A percentile compares a stretch with the other conserved stretches of the same genome.
Conservation (phyloP, 2,113 vertebrate genomes). For the Athene cunicularia region DNA sequence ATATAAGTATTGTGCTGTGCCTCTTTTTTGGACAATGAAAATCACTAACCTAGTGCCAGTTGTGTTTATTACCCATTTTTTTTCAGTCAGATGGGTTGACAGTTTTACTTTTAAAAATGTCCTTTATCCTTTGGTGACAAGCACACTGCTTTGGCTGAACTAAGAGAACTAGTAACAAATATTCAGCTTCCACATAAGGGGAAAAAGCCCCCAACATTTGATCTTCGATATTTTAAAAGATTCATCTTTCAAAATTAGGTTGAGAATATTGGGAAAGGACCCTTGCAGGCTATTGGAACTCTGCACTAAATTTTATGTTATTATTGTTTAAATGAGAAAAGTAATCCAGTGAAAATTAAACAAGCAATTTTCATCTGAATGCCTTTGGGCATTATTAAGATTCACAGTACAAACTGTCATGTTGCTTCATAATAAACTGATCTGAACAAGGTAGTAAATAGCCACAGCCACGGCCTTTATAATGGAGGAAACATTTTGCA, state of each 20-base stretch:
- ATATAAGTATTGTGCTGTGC: not conserved
- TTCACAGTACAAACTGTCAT: not conserved
- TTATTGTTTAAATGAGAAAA: conserved; percentile 31
- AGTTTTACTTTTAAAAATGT: not conserved
- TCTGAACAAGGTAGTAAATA: conserved; percentile 56
- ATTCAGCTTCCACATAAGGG: not conserved
- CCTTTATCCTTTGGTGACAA: not conserved
- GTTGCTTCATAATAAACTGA: conserved; percentile 40
- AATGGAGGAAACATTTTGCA: not conserved
- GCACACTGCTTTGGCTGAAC: not conserved
- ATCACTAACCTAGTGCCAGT: not conserved
- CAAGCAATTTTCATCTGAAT: conserved; percentile 6
- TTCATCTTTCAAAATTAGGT: not conserved
- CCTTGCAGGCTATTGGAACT: not conserved
- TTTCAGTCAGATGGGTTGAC: not conserved
- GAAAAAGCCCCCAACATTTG: not conserved
- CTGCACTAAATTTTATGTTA: not conserved
- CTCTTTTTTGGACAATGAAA: not conserved
- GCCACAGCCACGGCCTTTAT: not conserved
- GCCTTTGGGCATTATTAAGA: conserved; percentile 5
- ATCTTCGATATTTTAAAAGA: not conserved
- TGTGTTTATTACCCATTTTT: not conserved
- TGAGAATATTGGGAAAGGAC: not conserved
- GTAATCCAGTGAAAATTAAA: conserved; percentile 51
- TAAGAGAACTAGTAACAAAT: not conserved